Evolutionary conservation across 1,140 invertebrate species (phyloP).

Genomic region (Hyphantria cunea): DNA sequence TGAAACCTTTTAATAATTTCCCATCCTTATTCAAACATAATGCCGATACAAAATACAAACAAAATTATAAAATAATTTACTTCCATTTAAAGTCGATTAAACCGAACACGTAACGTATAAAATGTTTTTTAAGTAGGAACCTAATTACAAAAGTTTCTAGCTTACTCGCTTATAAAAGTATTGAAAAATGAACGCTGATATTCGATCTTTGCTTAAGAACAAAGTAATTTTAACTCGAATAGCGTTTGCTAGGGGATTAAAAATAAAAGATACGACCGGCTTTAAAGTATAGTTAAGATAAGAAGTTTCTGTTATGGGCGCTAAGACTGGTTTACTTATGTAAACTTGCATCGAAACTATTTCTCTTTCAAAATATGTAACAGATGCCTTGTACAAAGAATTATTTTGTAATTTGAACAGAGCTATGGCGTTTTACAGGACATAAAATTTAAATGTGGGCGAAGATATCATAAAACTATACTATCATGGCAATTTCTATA

Average conservation of each 20-base stretch:
- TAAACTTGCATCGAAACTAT: slow-evolving; percentile 55
- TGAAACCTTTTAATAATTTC: neutral
- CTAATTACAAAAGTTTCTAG: slow-evolving; percentile 66
- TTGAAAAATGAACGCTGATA: slow-evolving; percentile 75
- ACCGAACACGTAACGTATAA: slow-evolving; percentile 14
- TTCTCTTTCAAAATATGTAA: slow-evolving; percentile 46
- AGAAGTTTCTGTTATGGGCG: slow-evolving; percentile 58
- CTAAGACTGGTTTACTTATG: slow-evolving; percentile 50
- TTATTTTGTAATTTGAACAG: no score
- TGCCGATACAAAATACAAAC: neutral
- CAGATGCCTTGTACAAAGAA: no score
- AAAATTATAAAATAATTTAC: slow-evolving; percentile 13
- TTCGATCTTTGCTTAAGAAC: slow-evolving; percentile 73
- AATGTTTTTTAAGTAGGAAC: slow-evolving; percentile 35
- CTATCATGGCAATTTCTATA: no score
- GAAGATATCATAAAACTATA: no score
- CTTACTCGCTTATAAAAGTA: slow-evolving; percentile 66
- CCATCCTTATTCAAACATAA: neutral
- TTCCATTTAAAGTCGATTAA: slow-evolving; percentile 17
- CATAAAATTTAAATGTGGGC: no score
- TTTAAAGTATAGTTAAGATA: slow-evolving; percentile 76
- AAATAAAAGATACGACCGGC: slow-evolving; percentile 69
- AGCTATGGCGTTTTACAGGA: no score
- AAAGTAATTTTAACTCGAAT: slow-evolving; percentile 73
- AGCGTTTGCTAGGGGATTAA: slow-evolving; percentile 68